These are phyloP conservation scores for Astyanax mexicanus DNA, from an alignment of 2,797 vertebrate genomes.

Conservation along the genomic window DNA sequence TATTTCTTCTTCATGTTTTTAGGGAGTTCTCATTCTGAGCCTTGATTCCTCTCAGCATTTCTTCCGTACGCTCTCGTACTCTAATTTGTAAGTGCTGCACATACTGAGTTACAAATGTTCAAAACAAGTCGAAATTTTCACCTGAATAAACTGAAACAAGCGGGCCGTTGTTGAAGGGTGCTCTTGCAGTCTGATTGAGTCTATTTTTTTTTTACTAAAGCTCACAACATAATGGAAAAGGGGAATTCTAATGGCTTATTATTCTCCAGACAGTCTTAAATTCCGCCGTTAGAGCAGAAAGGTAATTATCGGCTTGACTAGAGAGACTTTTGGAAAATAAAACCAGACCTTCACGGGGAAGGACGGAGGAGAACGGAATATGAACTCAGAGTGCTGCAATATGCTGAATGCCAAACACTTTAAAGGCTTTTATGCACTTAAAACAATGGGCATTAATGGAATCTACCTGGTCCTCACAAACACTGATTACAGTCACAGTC, in stretches of 20 bases:
- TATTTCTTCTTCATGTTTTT: too few relatives aligned
- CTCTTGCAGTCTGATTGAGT: not conserved
- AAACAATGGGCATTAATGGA: not conserved
- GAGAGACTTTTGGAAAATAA: not conserved
- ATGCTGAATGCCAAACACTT: not conserved
- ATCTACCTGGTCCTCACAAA: too few relatives aligned
- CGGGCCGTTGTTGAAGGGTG: too few relatives aligned
- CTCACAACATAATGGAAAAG: conserved; percentile 2
- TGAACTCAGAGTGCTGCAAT: not conserved
- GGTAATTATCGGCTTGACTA: conserved; percentile 29
- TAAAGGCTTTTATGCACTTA: not conserved
- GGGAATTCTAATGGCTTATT: conserved; percentile 5
- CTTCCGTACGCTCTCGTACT: not conserved
- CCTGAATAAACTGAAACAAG: not conserved
- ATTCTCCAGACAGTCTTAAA: conserved; percentile 24
- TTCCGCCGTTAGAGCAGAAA: conserved; percentile 5
- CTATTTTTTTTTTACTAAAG: not conserved
- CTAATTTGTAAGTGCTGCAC: not conserved
- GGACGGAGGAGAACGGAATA: not conserved
- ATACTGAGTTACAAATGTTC: not conserved
- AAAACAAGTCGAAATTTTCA: not conserved
- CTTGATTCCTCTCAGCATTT: too few relatives aligned
- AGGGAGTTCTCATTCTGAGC: too few relatives aligned
- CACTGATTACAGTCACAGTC: too few relatives aligned
- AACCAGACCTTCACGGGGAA: not conserved